A percentile compares a stretch with the other conserved stretches of the same genome.
These are phyloP conservation scores for Gymnopithys bicolor DNA, from an alignment of 2,797 vertebrate species.

Conservation along the genomic window DNA sequence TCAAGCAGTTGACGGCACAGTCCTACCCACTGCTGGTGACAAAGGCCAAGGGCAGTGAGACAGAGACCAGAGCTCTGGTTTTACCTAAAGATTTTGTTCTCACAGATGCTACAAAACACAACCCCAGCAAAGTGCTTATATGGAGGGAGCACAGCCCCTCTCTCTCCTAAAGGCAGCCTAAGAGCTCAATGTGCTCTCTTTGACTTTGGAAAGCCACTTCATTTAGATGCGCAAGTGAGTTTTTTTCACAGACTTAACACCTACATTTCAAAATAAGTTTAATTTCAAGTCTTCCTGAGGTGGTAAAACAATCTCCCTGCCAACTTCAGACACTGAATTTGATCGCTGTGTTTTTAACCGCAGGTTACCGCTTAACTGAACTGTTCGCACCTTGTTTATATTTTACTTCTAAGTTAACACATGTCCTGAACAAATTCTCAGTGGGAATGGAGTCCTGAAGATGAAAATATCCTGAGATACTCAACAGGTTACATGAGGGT, in stretches of 20 bases:
- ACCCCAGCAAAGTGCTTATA: background rate
- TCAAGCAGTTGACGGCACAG: background rate
- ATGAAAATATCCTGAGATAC: constrained; percentile 25
- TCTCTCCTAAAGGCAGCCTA: background rate
- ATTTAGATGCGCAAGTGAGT: background rate
- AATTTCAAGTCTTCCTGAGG: background rate
- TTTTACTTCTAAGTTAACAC: constrained; percentile 38
- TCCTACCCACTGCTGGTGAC: rapidly evolving
- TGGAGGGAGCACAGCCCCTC: rapidly evolving
- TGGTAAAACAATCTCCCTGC: background rate
- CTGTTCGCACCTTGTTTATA: constrained; percentile 27
- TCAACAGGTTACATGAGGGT: background rate
- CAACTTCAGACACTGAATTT: constrained; percentile 28
- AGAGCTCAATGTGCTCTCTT: background rate
- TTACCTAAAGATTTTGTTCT: background rate
- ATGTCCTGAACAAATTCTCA: background rate
- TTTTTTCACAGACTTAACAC: constrained; percentile 10
- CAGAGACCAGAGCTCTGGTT: background rate
- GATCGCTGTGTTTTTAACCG: background rate
- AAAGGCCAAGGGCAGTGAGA: background rate
- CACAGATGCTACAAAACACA: background rate
- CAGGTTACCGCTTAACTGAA: constrained; percentile 22
- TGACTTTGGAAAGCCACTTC: background rate
- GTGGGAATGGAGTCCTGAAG: background rate
- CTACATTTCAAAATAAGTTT: constrained; percentile 46